Base-by-base conservation (phyloP, 2,888 invertebrate species). In the Dynastes hyllus region DNA sequence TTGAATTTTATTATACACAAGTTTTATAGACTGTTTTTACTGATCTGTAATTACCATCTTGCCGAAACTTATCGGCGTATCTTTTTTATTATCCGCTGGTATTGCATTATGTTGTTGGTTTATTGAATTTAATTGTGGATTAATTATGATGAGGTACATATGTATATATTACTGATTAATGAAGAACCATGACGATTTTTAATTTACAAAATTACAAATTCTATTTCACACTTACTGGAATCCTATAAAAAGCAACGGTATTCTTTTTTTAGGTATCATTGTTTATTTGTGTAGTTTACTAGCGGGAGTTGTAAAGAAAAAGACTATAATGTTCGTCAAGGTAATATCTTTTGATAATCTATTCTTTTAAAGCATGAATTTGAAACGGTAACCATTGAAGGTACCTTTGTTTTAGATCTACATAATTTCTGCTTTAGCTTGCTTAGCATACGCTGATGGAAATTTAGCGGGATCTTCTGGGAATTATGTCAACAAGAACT, bases 1-100 rank as follows among this genome's bases (percentile, higher is more conserved):
- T 61, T 61, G 61, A 61, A 61, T 61, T 22, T 29, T 61, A 55
- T 55, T 55, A 61, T 61, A 37, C 32, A 5, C 6, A 27, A 29
- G n/a, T 9, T 61, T 61, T 61, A 8, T 27, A 9, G 27, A 3
- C 61, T 5, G 22, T 61, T 61, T 29, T 29, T 6, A 11, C 16
- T 11, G 61, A 61, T 29, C n/a, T 61, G 29, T 61, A 61, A 29
- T 22, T 61, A 61, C 2, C 27, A 61, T 29, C 22, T 2, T 29
- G 5, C 61, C 27, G 61, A 61, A 29, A 29, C 8, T 29, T 11
- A 22, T 29, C 8, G 8, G 3, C 22, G 2, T 61, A 27, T 61
- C 2, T 11, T 61, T 61, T 11, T 61, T 29, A 61, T 61, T 55
- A 61, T 61, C 5, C 16, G n/a, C 13, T 55, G n/a, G 16, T 6